Evolutionary conservation across 2,113 vertebrate genomes (phyloP).

Genomic region (Girardinichthys multiradiatus): DNA sequence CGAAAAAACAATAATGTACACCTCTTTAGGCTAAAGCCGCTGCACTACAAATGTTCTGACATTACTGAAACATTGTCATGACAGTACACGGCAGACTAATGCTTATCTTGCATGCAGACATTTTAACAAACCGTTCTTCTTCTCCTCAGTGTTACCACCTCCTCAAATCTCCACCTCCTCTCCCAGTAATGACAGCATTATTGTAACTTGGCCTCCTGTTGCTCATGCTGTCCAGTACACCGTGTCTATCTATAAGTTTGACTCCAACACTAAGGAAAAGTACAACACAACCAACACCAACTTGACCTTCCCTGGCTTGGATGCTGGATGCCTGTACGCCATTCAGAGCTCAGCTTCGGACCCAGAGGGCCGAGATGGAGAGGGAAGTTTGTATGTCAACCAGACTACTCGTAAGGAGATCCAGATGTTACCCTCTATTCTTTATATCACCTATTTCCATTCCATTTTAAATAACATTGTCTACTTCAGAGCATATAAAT

Average conservation of each 20-base stretch:
- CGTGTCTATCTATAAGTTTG: conserved; percentile 80
- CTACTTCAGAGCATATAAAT: too few relatives aligned
- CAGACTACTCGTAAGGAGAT: conserved; percentile 89
- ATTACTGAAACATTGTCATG: too few relatives aligned
- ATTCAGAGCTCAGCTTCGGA: conserved; percentile 86
- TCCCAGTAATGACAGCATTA: conserved; percentile 81
- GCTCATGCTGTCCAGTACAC: conserved; percentile 80
- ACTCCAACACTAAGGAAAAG: conserved; percentile 73
- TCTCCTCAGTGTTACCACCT: conserved; percentile 84
- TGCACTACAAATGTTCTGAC: not conserved
- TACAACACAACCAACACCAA: conserved; percentile 82
- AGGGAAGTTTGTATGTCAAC: conserved; percentile 78
- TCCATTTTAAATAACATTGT: not conserved
- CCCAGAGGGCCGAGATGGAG: conserved; percentile 81
- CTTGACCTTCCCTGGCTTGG: conserved; percentile 78
- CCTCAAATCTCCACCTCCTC: conserved; percentile 81
- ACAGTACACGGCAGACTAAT: not conserved
- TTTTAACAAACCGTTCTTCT: not conserved
- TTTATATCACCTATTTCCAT: not conserved
- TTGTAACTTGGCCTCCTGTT: conserved; percentile 82
- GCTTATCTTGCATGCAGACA: not conserved
- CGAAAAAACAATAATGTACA: not conserved
- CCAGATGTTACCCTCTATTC: not conserved
- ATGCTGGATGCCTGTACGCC: conserved; percentile 84
- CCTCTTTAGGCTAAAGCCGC: too few relatives aligned